Evolutionary conservation across 2,888 invertebrate genomes (phyloP), one percentile per base, ranked within the genome.

Genomic region (Clistopyga incitator): DNA sequence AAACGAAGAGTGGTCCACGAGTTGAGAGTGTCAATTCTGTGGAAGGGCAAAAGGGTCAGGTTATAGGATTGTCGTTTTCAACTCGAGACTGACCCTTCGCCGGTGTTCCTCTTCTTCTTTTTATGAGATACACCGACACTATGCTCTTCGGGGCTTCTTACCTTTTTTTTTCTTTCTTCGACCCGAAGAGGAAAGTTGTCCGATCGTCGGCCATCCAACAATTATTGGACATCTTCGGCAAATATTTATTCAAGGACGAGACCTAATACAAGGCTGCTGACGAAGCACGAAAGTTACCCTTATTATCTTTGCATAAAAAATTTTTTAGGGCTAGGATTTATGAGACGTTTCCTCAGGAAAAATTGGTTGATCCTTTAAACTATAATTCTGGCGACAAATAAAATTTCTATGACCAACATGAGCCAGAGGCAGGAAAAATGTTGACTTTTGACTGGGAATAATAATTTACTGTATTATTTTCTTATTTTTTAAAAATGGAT

Each of bases 41-140:
- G 50, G 67, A 61, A 78, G 59, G 72, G 25, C 59, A 45, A 68
- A 81, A 42, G 72, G 78, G 74, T 77, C 78, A 59, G n/a, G 34
- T 42, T 50, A 59, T 72, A 42, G 47, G 65, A 81, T 81, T 67
- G 68, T 56, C 67, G 68, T 78, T 50, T 59, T 68, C 56, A 38
- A 68, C 52, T 68, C 68, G 50, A 42, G 38, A 23, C 64, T 54
- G 78, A 78, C 65, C 29, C 72, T 61, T 72, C 61, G n/a, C 18
- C n/a, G n/a, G n/a, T 45, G 52, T 42, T 78, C 67, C 50, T 59
- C 42, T 20, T 20, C 47, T 42, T 65, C 52, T 34, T 65, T 72
- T 23, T 10, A 45, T 38, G 13, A 52, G 50, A 78, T 72, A 74
- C 77, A 25, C 67, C 59, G 61, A 78, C 68, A 59, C 50, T 47